These are phyloP conservation scores for Andrena flavipes DNA, from an alignment of 2,888 invertebrate species.

Conservation along the genomic window DNA sequence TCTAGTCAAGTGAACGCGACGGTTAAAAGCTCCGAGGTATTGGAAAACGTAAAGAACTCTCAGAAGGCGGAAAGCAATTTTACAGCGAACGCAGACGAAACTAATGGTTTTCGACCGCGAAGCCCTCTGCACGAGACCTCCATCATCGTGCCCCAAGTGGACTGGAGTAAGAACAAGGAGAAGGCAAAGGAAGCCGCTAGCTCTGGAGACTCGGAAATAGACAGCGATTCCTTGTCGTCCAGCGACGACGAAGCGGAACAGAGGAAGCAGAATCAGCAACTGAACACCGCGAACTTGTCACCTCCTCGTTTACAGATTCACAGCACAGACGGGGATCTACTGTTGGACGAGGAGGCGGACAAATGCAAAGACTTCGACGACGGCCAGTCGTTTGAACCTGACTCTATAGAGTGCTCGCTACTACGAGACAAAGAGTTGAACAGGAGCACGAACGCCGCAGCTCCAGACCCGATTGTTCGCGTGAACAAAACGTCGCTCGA, in stretches of 20 bases:
- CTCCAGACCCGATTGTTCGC: not conserved
- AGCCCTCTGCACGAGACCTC: slow-evolving; percentile 89
- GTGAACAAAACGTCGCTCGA: slow-evolving; percentile 61
- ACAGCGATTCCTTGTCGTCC: slow-evolving; percentile 88
- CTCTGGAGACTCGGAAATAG: slow-evolving; percentile 85
- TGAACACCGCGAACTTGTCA: slow-evolving; percentile 79
- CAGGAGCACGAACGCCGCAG: not conserved
- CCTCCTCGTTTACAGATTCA: slow-evolving; percentile 91
- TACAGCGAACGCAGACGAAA: slow-evolving; percentile 41
- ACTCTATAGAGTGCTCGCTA: slow-evolving; percentile 80
- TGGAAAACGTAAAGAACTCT: slow-evolving; percentile 37
- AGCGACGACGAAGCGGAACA: slow-evolving; percentile 79
- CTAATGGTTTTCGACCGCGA: slow-evolving; percentile 83
- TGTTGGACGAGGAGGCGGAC: slow-evolving; percentile 84
- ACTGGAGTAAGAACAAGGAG: slow-evolving; percentile 86
- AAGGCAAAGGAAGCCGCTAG: slow-evolving; percentile 80
- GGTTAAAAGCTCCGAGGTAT: slow-evolving; percentile 13
- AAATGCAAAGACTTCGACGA: slow-evolving; percentile 60
- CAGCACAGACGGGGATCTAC: slow-evolving; percentile 89
- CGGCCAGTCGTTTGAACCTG: slow-evolving; percentile 79
- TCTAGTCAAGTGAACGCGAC: slow-evolving; percentile 40
- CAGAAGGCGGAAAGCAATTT: slow-evolving; percentile 40
- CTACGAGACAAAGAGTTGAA: slow-evolving; percentile 41
- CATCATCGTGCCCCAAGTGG: slow-evolving; percentile 88
- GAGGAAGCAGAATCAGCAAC: slow-evolving; percentile 65